Evolutionary conservation across 2,797 vertebrate species (phyloP), one percentile per base, ranked within the genome.

Genomic region (Cirrhinus mrigala): DNA sequence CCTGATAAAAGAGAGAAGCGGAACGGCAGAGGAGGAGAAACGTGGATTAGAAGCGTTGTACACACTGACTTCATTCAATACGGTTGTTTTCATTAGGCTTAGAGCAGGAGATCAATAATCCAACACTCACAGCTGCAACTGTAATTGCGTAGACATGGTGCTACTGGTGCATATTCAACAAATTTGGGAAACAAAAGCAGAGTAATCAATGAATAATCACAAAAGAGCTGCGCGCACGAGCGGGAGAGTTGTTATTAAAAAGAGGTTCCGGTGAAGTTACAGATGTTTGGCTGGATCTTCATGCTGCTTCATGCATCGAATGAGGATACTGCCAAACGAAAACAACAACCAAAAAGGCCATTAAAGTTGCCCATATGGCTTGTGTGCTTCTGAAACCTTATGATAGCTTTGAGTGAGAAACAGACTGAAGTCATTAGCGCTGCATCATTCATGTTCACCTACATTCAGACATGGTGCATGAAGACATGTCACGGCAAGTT

Each of bases 61-160:
- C 37, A 33, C 37, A 46, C 37, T 20, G 48, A 27, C 33, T 83
- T 54, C 29, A 6, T 88, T 91, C 88, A 76, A 66, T 80, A 81
- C 12, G 27, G 66, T 66, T 76, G 73, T 82, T 85, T 86, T 89
- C 83, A 85, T 92, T 90, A 89, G 90, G 90, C 78, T 86, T 88
- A 86, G 85, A 87, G 84, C 46, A 58, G 68, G 15, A 73, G 86
- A 93, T 92, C 87, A 87, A 89, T 90, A 90, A 88, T 62, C 89
- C 79, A 87, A 79, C 68, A 79, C 75, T 56, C 20, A 62, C 87
- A 81, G 85, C 40, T 18, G 84, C 73, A 64, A 74, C 6, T 83
- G 54, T 82, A 77, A 90, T 88, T 79, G 88, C 86, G 80, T 86
- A 83, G 83, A 86, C 86, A 82, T 85, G 84, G 54, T 85, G 22